These are phyloP conservation scores for Thysanoteuthis rhombus DNA, from an alignment of 2,888 invertebrate genomes.

Conservation along the genomic window DNA sequence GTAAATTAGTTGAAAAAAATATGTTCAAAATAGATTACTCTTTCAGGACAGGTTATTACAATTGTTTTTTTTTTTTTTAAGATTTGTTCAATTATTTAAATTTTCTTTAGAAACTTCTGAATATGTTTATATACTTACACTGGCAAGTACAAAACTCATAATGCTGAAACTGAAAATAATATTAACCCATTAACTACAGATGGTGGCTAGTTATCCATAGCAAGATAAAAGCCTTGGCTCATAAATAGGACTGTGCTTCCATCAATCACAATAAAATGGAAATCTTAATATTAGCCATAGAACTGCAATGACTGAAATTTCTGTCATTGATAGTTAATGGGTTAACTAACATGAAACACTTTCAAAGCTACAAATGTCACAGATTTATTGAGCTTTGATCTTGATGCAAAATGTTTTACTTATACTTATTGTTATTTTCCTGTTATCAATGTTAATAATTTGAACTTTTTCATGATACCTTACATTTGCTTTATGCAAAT, in stretches of 20 bases:
- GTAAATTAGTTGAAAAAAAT: not conserved
- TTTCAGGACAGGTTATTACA: not conserved
- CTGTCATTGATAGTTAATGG: too few species aligned
- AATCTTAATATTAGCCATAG: too few species aligned
- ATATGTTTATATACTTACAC: not conserved
- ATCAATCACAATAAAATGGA: too few species aligned
- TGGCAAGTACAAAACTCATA: not conserved
- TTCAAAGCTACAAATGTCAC: not conserved
- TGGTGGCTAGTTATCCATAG: too few species aligned
- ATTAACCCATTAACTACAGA: too few species aligned
- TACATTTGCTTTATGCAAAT: not conserved
- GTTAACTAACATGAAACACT: not conserved
- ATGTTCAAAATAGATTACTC: not conserved
- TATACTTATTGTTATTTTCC: not conserved
- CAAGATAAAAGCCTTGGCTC: too few species aligned
- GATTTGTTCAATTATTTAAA: not conserved
- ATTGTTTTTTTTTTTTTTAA: not conserved
- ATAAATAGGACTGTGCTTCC: too few species aligned
- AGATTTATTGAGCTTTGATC: not conserved
- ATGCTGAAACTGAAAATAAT: too few species aligned
- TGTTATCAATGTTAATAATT: too few species aligned
- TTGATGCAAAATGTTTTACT: not conserved
- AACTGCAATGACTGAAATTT: too few species aligned
- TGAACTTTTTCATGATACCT: too few species aligned
- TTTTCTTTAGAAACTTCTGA: not conserved